Evolutionary conservation across 1,140 invertebrate genomes (phyloP).

Genomic region (Leptinotarsa lineolata): DNA sequence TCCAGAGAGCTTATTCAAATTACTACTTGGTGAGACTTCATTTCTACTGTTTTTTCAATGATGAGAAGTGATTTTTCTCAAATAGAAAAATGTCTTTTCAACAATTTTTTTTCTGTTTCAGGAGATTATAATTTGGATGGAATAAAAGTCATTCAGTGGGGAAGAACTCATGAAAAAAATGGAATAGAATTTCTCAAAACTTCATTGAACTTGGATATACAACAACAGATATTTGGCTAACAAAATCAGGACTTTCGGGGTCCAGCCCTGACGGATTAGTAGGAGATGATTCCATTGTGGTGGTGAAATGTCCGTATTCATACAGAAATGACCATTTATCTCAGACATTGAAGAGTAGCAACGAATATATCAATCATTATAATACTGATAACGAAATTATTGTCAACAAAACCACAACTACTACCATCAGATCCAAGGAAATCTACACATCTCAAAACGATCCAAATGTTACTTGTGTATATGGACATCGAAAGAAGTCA

Average conservation of each 20-base stretch:
- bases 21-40: slow-evolving; percentile 26
- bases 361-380: too few species aligned
- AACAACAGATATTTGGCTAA: slow-evolving; percentile 37
- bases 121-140: slow-evolving; percentile 38
- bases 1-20: slow-evolving; percentile 32
- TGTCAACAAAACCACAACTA: too few species aligned
- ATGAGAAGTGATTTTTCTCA: background rate
- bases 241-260: slow-evolving; percentile 34
- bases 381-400: too few species aligned
- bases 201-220: slow-evolving; percentile 23
- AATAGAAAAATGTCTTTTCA: background rate
- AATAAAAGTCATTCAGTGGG: slow-evolving; percentile 37
- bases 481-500: too few species aligned
- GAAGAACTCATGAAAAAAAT: slow-evolving; percentile 35
- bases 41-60: slow-evolving; percentile 2
- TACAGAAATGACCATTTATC: too few species aligned
- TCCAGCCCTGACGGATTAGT: slow-evolving; percentile 24
- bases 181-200: slow-evolving; percentile 29
- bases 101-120: slow-evolving; percentile 25
- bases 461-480: too few species aligned
- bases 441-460: too few species aligned
- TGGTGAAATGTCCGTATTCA: too few species aligned
- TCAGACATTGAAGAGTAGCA: too few species aligned
- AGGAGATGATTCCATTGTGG: too few species aligned
- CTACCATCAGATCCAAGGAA: too few species aligned